Evolutionary conservation across 2,113 vertebrate genomes (phyloP), one percentile per base, ranked within the genome.

Genomic region (Regulus satrapa): DNA sequence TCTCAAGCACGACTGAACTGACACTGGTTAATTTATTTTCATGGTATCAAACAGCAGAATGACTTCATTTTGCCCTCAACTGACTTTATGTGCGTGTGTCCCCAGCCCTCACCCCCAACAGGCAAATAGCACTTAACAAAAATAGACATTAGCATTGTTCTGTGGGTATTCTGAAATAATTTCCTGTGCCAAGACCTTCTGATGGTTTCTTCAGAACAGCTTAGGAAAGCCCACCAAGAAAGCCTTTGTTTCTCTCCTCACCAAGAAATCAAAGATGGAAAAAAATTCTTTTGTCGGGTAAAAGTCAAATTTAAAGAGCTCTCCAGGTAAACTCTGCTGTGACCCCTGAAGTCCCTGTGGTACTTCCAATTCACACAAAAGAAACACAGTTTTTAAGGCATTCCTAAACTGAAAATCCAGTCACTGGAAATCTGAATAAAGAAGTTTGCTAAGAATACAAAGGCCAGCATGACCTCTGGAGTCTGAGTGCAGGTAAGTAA

Each of bases 111-210:
- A 90, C 45, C 75, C 83, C 77, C 31, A 73, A 83, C 20, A 94
- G 41, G 72, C 84, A 94, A 83, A 15, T 51, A 83, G 75, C 63
- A 89, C 63, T 71, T 88, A 96, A 88, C 55, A 83, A 90, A 96
- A 97, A 94, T 34, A 96, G 94, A 94, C 25, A 59, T 94, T 34
- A 45, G 56, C 82, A 95, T 95, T 96, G 95, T 96, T 94, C 63
- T 83, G 62, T 55, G 75, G 78, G 73, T 93, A 94, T 93, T 96
- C 93, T 38, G 18, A 88, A 93, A 84, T 61, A 90, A 94, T 88
- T 94, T 96, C 93, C 94, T 92, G 88, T 93, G 88, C 78, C 94
- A 80, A 96, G 75, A 93, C 79, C 52, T 95, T 93, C 63, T 90
- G 85, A 94, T 40, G 19, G 61, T 66, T 93, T 80, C 92, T 80